Percentiles rank a stretch among this genome's conserved stretches.
phyloP scores from a whole-genome alignment of 2,888 invertebrate genomes.

The Agelastica alni region DNA sequence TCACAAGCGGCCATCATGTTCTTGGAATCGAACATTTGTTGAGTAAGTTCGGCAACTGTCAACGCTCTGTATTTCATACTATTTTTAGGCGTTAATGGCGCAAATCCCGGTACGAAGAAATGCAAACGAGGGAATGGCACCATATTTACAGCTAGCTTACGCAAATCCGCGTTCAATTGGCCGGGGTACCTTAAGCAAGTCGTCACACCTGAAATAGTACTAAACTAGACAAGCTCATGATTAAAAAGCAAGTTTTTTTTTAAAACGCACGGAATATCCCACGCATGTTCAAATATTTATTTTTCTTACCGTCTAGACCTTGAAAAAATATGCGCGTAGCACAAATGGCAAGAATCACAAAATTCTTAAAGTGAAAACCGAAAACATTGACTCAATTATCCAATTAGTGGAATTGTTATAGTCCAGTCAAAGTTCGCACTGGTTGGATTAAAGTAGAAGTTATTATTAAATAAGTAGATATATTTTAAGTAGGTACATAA shows the following conservation, averaged over 20 bases:
- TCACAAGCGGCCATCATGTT: slow-evolving; percentile 82
- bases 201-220: slow-evolving; percentile 82
- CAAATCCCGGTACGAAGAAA: slow-evolving; percentile 96
- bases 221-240: not conserved
- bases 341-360: too few species aligned
- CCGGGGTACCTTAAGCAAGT: slow-evolving; percentile 88
- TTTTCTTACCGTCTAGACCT: too few species aligned
- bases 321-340: not conserved
- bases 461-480: too few species aligned
- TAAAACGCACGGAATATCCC: too few species aligned
- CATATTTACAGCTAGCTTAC: slow-evolving; percentile 94
- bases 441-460: too few species aligned
- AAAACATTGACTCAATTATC: too few species aligned
- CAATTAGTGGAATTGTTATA: too few species aligned
- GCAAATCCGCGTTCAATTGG: slow-evolving; percentile 89
- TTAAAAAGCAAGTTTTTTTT: too few species aligned
- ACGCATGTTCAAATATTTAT: too few species aligned
- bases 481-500: too few species aligned
- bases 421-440: too few species aligned
- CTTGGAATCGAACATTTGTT: slow-evolving; percentile 78
- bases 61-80: slow-evolving; percentile 76
- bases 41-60: slow-evolving; percentile 75
- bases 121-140: slow-evolving; percentile 95
- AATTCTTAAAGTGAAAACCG: too few species aligned
- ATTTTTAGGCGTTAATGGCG: slow-evolving; percentile 87